phyloP scores from a whole-genome alignment of 2,888 invertebrate genomes.

The Ptychoptera contaminata region DNA sequence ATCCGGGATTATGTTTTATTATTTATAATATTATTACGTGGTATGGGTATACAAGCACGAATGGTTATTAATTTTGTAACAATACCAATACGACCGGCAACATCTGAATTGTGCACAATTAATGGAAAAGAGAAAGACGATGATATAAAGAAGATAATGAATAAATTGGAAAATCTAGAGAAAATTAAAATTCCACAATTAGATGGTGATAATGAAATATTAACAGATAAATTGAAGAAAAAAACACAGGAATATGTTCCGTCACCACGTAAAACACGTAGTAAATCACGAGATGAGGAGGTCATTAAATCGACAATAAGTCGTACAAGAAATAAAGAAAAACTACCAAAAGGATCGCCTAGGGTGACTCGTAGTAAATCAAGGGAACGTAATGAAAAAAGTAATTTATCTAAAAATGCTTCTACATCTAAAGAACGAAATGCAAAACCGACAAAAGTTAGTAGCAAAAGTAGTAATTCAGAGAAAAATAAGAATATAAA shows the following conservation, averaged over 20 bases:
- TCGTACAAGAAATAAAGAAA: constrained; percentile 13
- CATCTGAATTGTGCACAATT: constrained; percentile 44
- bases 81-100: constrained; percentile 51
- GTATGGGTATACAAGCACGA: constrained; percentile 67
- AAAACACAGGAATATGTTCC: constrained; percentile 10
- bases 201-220: constrained; percentile 38
- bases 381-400: too few relatives aligned
- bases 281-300: constrained; percentile 7
- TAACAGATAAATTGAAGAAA: constrained; percentile 13
- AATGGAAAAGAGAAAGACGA: constrained; percentile 24
- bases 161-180: constrained; percentile 14
- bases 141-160: constrained; percentile 12
- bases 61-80: constrained; percentile 68
- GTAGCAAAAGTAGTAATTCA: too few relatives aligned
- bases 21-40: constrained; percentile 59
- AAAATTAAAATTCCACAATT: constrained; percentile 33
- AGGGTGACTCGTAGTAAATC: too few relatives aligned
- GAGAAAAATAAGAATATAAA: too few relatives aligned
- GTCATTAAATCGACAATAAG: constrained; percentile 14
- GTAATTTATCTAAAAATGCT: too few relatives aligned
- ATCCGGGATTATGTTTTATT: constrained; percentile 57
- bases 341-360: not conserved
- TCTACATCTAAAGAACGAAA: too few relatives aligned
- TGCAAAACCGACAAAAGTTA: too few relatives aligned
- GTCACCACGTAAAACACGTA: constrained; percentile 11